Evolutionary conservation across 2,797 vertebrate species (phyloP), one percentile per base, ranked within the genome.

Genomic region (Hydrolagus colliei): DNA sequence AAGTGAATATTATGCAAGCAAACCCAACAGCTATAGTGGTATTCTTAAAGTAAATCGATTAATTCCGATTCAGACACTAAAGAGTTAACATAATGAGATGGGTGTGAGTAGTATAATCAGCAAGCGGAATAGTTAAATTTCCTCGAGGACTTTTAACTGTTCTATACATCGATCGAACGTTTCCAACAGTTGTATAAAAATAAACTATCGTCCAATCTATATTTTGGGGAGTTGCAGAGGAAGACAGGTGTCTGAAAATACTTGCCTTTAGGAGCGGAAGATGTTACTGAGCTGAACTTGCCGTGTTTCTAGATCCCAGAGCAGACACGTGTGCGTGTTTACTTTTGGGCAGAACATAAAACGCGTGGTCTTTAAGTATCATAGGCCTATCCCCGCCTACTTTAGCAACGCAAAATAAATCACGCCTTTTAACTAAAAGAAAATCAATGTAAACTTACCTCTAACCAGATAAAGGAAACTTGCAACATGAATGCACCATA

Each of bases 311-410:
- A 67, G 65, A 20, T 35, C 79, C 71, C 79, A 20, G 3, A 35
- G 22, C 61, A 82, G 71, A 52, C 79, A 84, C 79, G 79, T 84
- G 79, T 32, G 79, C 65, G 65, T 84, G 79, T 84, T 84, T 84
- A 84, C 79, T 84, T 84, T 84, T 67, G 65, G 65, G 65, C 27
- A 84, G 79, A 84, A 68, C 71, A 20, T 32, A 71, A 35, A 32
- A 84, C 41, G 32, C 65, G 65, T 10, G 18, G 27, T 1, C 41
- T 52, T 52, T 52, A 52, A 67, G 67, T 20, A 20, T 32, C 11
- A 65, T 41, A 35, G 22, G 7, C 71, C 52, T 77, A 52, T n/a
- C 12, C 41, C 75, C 41, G 3, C 41, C 41, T 14, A 3, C 14
- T 16, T 14, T 4, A 16, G 27, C 79, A 71, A 35, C 79, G 32